Conservation (phyloP, 2,113 vertebrate genomes). For the Sinocyclocheilus anshuiensis region DNA sequence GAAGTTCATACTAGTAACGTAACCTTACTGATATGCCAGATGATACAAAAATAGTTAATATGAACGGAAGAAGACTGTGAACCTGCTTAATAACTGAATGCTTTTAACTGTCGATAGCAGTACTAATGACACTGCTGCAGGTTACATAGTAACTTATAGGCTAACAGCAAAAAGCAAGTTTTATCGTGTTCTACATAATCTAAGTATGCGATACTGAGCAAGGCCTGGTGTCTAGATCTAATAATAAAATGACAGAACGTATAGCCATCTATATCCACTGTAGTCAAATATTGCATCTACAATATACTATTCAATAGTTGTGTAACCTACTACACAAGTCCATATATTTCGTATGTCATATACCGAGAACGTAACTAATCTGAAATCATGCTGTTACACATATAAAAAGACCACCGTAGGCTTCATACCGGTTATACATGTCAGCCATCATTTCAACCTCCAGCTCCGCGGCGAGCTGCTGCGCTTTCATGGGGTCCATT, state of each 20-base stretch:
- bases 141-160: neutral
- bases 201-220: neutral
- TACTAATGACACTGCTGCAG: neutral
- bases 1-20: neutral
- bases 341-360: neutral
- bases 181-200: neutral
- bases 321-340: neutral
- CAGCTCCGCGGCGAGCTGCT: slow-evolving; percentile 93
- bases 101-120: neutral
- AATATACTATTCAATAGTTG: neutral
- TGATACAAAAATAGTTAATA: neutral
- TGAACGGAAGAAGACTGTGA: neutral
- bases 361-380: neutral
- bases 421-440: slow-evolving; percentile 89
- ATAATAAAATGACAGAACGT: neutral
- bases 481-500: slow-evolving; percentile 93
- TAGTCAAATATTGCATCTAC: neutral
- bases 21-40: too few relatives aligned
- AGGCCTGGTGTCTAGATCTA: neutral
- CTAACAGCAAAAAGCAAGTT: neutral
- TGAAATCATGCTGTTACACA: too few relatives aligned
- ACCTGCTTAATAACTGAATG: neutral
- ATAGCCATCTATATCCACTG: neutral
- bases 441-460: slow-evolving; percentile 99
- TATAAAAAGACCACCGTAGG: slow-evolving; percentile 52